Conservation (phyloP, 2,888 invertebrate genomes). For the Sylvicola fuscatus region DNA sequence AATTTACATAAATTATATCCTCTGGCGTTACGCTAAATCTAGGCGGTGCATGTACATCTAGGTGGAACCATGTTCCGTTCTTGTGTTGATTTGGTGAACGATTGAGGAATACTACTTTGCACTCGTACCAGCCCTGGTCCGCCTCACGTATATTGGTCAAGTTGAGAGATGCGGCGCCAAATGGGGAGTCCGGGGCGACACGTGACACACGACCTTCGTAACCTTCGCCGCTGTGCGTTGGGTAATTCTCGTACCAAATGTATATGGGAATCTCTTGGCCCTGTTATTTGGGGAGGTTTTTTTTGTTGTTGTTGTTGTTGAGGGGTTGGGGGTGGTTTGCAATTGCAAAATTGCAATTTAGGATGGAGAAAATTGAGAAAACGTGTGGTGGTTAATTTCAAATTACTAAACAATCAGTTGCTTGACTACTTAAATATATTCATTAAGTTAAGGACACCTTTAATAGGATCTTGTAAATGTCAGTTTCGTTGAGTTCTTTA, state of each 20-base stretch:
- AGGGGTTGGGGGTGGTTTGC: no score
- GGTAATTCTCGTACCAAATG: constrained; percentile 96
- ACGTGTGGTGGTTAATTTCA: no score
- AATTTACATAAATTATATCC: constrained; percentile 90
- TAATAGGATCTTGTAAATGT: no score
- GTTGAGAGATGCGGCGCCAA: constrained; percentile 86
- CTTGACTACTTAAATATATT: no score
- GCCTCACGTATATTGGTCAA: constrained; percentile 82
- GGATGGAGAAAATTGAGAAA: no score
- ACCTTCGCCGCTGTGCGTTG: constrained; percentile 86
- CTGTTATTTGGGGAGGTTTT: constrained; percentile 40
- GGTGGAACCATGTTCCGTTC: constrained; percentile 95
- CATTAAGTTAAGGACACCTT: no score
- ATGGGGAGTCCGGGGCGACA: constrained; percentile 70
- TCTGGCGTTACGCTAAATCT: constrained; percentile 89
- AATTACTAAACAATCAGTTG: no score
- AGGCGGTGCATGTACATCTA: constrained; percentile 93
- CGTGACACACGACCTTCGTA: constrained; percentile 83
- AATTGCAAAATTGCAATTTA: no score
- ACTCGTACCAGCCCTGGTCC: constrained; percentile 95
- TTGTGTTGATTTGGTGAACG: constrained; percentile 80
- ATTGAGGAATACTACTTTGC: constrained; percentile 87
- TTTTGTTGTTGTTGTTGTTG: no score
- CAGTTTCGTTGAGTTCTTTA: no score
- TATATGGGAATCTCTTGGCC: constrained; percentile 92